Evolutionary conservation across 2,888 invertebrate genomes (phyloP).

Genomic region (Drosophila niveifrons): DNA sequence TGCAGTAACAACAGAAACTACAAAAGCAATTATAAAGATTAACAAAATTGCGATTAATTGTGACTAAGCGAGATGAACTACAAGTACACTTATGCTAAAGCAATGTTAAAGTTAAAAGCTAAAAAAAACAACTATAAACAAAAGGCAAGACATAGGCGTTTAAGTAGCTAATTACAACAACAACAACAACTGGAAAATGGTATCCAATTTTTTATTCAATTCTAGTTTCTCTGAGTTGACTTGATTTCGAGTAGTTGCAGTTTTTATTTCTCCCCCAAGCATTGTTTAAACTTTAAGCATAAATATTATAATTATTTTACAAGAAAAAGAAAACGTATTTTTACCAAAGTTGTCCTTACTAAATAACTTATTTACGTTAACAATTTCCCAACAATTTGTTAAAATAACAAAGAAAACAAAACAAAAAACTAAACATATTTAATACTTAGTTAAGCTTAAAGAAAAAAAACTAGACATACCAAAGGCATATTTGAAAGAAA

Average conservation of each 20-base stretch:
- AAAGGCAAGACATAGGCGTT: conserved; percentile 59
- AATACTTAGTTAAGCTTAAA: conserved; percentile 66
- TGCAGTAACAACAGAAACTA: conserved; percentile 37
- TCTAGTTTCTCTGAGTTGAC: conserved; percentile 9
- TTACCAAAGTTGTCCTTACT: conserved; percentile 85
- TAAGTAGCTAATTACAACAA: conserved; percentile 59
- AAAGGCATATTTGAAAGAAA: conserved; percentile 82
- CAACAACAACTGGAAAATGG: conserved; percentile 13
- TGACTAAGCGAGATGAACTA: conserved; percentile 67
- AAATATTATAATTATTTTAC: conserved; percentile 59
- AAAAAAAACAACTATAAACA: conserved; percentile 37
- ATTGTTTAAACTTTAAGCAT: conserved; percentile 60
- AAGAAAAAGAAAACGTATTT: conserved; percentile 28
- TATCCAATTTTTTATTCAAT: conserved; percentile 9
- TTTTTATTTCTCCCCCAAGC: conserved; percentile 27
- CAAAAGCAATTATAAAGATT: conserved; percentile 52
- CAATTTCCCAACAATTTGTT: conserved; percentile 67
- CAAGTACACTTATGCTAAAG: conserved; percentile 58
- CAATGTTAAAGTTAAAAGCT: conserved; percentile 54
- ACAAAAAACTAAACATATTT: conserved; percentile 46
- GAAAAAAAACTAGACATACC: conserved; percentile 83
- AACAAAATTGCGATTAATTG: conserved; percentile 57
- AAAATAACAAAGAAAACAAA: conserved; percentile 48
- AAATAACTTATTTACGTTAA: conserved; percentile 72
- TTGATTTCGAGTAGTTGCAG: conserved; percentile 33